Percentiles rank a stretch among this genome's conserved stretches.
phyloP scores from a whole-genome alignment of 2,888 invertebrate species.

The Ophioninae sp. region DNA sequence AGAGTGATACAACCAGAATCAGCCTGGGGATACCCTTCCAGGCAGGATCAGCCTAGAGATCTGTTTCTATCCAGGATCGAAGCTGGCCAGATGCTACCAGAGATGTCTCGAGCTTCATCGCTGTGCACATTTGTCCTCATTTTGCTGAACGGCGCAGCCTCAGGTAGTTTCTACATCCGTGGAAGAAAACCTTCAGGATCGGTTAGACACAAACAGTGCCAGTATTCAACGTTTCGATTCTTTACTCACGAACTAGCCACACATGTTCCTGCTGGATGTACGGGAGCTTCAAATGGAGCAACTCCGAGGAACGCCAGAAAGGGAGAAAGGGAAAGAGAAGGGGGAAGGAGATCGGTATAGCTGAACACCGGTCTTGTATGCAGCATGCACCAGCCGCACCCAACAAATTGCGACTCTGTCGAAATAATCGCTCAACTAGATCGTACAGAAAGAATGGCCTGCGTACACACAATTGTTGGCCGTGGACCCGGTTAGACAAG shows the following conservation, averaged over 20 bases:
- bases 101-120: slow-evolving; percentile 37
- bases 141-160: slow-evolving; percentile 13
- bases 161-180: slow-evolving; percentile 28
- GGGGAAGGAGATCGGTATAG: slow-evolving; percentile 36
- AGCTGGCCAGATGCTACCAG: background rate
- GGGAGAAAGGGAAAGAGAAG: slow-evolving; percentile 18
- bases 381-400: slow-evolving; percentile 56
- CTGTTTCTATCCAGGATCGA: too few species aligned
- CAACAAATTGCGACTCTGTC: slow-evolving; percentile 66
- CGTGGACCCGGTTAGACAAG: slow-evolving; percentile 60
- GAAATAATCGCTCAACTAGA: slow-evolving; percentile 67
- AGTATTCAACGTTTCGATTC: background rate
- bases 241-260: background rate
- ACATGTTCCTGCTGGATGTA: background rate
- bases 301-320: background rate
- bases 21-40: too few species aligned
- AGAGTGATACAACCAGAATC: too few species aligned
- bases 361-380: slow-evolving; percentile 25
- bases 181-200: slow-evolving; percentile 52
- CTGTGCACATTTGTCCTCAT: background rate
- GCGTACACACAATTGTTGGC: slow-evolving; percentile 62
- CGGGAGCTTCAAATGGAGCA: slow-evolving; percentile 43
- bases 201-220: background rate
- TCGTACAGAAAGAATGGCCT: slow-evolving; percentile 64
- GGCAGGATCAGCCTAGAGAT: too few species aligned